Base-by-base conservation (phyloP, 1,140 invertebrate genomes). In the Drosophila tsacasi region DNA sequence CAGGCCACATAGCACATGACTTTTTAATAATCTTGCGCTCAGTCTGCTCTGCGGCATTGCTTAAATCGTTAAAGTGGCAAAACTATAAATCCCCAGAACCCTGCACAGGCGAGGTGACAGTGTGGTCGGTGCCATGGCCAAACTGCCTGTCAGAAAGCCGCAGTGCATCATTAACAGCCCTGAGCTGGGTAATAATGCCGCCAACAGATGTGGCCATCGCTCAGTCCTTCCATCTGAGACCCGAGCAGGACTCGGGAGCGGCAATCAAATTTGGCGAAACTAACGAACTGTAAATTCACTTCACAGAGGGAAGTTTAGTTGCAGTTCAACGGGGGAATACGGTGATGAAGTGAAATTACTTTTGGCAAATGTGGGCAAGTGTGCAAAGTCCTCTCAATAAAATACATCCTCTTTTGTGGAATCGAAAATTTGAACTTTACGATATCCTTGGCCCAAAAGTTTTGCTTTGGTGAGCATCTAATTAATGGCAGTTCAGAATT, bases 131-230 rank as follows among this genome's bases (percentile, higher is more conserved):
- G 74, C 52, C 57, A 60, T 76, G 74, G 64, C 58, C 76, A 27
- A 71, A 63, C 30, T 47, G 76, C 57, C 64, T 68, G 58, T 59
- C 65, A 71, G 25, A 35, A 47, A 19, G 75, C 60, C 75, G 65
- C 75, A 71, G 58, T 71, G 65, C 76, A 79, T 79, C 76, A 79
- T 79, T 79, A 79, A 79, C 76, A 77, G 60, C 76, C 40, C 67
- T 60, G 65, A 73, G 67, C 67, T 73, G 72, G 75, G 55, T 72
- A 79, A 79, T 79, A 79, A 79, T 55, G 76, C 58, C 76, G 58
- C 57, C 65, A 69, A 49, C 76, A 79, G 76, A 79, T 79, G 66
- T 49, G 76, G 46, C 76, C 66, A 79, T 77, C 40, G 50, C 73
- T 76, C 73, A 77, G 65, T n/a, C 25, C 30, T 23, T 39, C 52